Evolutionary conservation across 2,113 vertebrate genomes (phyloP), one percentile per base, ranked within the genome.

Genomic region (Phyllostomus discolor): DNA sequence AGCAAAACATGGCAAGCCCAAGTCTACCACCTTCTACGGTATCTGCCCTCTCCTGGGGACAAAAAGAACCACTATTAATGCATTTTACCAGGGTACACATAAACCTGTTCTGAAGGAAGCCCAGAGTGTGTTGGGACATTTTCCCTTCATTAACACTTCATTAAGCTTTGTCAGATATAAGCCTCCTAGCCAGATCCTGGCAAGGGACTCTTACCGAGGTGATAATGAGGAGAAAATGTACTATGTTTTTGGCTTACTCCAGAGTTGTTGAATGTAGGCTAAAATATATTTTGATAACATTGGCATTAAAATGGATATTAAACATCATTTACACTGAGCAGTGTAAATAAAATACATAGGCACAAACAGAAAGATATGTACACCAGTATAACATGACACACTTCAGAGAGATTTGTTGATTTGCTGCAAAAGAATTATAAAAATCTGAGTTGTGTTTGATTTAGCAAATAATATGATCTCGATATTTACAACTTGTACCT

Each of bases 151-250:
- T 97, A 97, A 94, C 95, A 96, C 95, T 98, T 97, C 82, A 97
- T 96, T 97, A 96, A 81, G 82, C 85, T 90, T 97, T 96, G 95
- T 97, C 94, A 95, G 88, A 92, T 83, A 82, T 7, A 35, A 79
- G 69, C 78, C 50, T 97, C 62, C 94, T 97, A 95, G 90, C 94
- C 94, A 94, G 96, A 90, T 88, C 92, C 88, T 90, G 88, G 94
- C 95, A 93, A 97, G 91, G 94, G 88, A 86, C 94, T 90, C 94
- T 96, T 31, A 95, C 92, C 4, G 95, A 97, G 96, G 96, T 96
- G 97, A 96, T 97, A 97, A 96, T 96, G 95, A 97, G 73, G 95
- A 97, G 97, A 83, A 96, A 97, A 95, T 95, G 81, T 82, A 93
- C 89, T 91, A 50, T 41, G 35, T 26, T 95, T 86, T 90, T 95